phyloP scores from a whole-genome alignment of 2,888 invertebrate genomes.

The Sipha maydis region DNA sequence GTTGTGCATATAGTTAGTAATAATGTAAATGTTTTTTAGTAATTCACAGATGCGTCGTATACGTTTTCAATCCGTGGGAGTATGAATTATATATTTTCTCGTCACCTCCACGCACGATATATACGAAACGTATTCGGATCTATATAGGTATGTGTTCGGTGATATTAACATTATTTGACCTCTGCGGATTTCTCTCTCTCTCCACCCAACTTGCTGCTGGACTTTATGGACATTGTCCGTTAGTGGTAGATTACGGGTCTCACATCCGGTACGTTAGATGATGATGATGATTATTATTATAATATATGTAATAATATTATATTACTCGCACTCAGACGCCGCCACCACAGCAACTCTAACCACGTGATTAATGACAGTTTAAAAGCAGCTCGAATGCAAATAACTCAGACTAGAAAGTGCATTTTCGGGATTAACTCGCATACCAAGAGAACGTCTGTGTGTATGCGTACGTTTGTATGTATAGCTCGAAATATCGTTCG shows the following conservation, averaged over 20 bases:
- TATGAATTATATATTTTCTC: neutral
- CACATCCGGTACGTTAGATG: slow-evolving; percentile 29
- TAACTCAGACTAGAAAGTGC: slow-evolving; percentile 57
- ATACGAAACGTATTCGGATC: neutral
- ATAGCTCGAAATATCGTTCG: slow-evolving; percentile 42
- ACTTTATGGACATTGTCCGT: slow-evolving; percentile 19
- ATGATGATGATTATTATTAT: neutral
- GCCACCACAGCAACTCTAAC: neutral
- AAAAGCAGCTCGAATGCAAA: slow-evolving; percentile 53
- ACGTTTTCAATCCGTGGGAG: slow-evolving; percentile 39
- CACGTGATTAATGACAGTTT: slow-evolving; percentile 57
- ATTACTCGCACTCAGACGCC: neutral
- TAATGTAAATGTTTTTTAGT: neutral
- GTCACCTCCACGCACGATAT: neutral
- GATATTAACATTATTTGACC: slow-evolving; percentile 28
- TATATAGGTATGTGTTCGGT: neutral
- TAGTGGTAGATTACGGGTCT: slow-evolving; percentile 12
- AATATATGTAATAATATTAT: neutral
- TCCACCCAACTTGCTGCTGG: slow-evolving; percentile 15
- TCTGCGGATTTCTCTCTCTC: slow-evolving; percentile 34
- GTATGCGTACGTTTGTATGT: neutral
- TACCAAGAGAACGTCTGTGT: slow-evolving; percentile 20
- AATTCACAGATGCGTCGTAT: neutral
- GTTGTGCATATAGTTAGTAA: too few species aligned
- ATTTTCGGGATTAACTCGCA: slow-evolving; percentile 54